Percentiles rank a stretch among this genome's conserved stretches.
phyloP scores from a whole-genome alignment of 1,140 invertebrate genomes.

The Drosophila simulans region DNA sequence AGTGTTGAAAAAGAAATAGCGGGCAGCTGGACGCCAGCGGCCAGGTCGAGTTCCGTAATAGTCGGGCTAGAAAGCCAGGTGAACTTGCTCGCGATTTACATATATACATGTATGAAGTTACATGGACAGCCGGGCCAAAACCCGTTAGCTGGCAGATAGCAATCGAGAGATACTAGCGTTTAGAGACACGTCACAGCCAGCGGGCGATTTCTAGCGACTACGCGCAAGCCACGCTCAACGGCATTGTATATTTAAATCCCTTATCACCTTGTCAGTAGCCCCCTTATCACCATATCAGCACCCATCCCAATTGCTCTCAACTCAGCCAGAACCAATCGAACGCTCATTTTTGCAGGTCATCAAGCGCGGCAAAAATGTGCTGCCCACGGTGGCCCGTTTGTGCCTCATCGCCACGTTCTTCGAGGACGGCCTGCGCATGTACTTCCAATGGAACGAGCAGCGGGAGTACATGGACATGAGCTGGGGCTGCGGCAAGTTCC shows the following conservation, averaged over 20 bases:
- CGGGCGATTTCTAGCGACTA: conserved; percentile 41
- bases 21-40: conserved; percentile 35
- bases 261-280: conserved; percentile 49
- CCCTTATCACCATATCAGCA: conserved; percentile 34
- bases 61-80: conserved; percentile 39
- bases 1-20: conserved; percentile 65
- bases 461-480: conserved; percentile 99
- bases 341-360: conserved; percentile 89
- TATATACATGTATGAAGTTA: conserved; percentile 50
- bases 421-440: conserved; percentile 99
- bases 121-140: conserved; percentile 48
- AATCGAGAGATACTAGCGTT: conserved; percentile 42
- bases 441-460: conserved; percentile 99
- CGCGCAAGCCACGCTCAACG: conserved; percentile 64
- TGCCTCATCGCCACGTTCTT: conserved; percentile 99
- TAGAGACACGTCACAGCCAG: conserved; percentile 72
- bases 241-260: conserved; percentile 47
- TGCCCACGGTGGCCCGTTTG: conserved; percentile 97
- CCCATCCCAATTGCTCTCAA: conserved; percentile 14
- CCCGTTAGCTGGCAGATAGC: conserved; percentile 62
- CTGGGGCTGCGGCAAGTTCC: conserved; percentile 97
- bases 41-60: conserved; percentile 70
- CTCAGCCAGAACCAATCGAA: background rate
- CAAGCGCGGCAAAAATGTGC: conserved; percentile 95
- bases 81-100: conserved; percentile 1